phyloP scores from a whole-genome alignment of 2,113 vertebrate genomes.

The Chloroceryle aenea region DNA sequence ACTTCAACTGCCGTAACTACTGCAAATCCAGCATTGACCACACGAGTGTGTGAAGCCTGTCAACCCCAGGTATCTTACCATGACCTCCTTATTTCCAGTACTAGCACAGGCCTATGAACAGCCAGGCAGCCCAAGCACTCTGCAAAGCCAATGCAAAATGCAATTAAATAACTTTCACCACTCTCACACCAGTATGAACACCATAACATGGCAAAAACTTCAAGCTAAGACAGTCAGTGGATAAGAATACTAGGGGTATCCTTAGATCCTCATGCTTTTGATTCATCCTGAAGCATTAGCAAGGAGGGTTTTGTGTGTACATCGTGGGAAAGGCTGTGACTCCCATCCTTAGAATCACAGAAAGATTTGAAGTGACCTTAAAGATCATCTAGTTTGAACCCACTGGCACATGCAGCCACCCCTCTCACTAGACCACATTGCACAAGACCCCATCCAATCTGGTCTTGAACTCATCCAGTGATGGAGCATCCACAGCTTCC shows the following conservation, averaged over 20 bases:
- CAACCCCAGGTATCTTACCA: background rate
- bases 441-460: too few relatives aligned
- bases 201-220: background rate
- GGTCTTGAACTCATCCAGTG: too few relatives aligned
- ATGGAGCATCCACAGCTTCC: too few relatives aligned
- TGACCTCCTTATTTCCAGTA: background rate
- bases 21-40: background rate
- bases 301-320: accelerated
- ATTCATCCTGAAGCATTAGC: background rate
- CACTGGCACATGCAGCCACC: too few relatives aligned
- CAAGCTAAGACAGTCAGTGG: background rate
- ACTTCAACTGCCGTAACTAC: background rate
- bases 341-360: too few relatives aligned
- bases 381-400: too few relatives aligned
- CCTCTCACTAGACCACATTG: too few relatives aligned
- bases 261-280: background rate
- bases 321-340: background rate
- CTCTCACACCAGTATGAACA: background rate
- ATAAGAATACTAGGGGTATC: background rate
- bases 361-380: too few relatives aligned
- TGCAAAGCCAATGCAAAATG: background rate
- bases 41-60: accelerated
- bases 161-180: background rate
- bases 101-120: background rate
- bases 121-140: background rate